phyloP scores from a whole-genome alignment of 2,888 invertebrate genomes.

The Drosophila algonquin region DNA sequence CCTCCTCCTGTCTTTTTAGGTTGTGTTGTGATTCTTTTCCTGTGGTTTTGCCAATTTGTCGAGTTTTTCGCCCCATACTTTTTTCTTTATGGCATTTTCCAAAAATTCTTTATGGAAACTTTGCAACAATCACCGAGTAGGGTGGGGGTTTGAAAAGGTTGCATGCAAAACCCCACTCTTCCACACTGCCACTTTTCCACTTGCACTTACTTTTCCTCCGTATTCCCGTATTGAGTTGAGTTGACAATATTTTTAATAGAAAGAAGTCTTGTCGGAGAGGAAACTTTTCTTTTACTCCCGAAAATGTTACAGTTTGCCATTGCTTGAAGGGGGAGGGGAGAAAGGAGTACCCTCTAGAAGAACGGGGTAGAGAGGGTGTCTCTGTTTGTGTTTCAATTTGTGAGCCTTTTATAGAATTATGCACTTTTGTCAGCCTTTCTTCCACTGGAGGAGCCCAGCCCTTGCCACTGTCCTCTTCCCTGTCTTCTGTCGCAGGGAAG shows the following conservation, averaged over 20 bases:
- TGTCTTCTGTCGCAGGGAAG: background rate
- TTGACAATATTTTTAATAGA: slow-evolving; percentile 80
- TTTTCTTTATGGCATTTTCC: slow-evolving; percentile 38
- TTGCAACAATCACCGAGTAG: slow-evolving; percentile 71
- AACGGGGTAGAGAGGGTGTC: slow-evolving; percentile 1
- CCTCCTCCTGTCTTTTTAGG: slow-evolving; percentile 31
- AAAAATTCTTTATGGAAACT: slow-evolving; percentile 77
- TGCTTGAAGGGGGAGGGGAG: slow-evolving; percentile 22
- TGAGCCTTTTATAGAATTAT: slow-evolving; percentile 77
- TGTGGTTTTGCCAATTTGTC: slow-evolving; percentile 75
- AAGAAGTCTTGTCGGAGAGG: slow-evolving; percentile 65
- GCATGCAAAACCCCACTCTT: background rate
- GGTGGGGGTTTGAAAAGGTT: background rate
- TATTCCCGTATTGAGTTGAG: slow-evolving; percentile 74
- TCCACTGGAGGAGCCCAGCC: background rate
- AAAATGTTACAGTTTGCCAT: slow-evolving; percentile 56
- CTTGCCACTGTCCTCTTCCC: background rate
- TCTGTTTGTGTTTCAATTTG: slow-evolving; percentile 76
- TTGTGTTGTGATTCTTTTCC: slow-evolving; percentile 46
- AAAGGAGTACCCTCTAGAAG: background rate
- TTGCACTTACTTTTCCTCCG: slow-evolving; percentile 26
- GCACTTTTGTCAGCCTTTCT: slow-evolving; percentile 70
- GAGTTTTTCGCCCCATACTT: slow-evolving; percentile 30
- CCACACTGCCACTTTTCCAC: slow-evolving; percentile 6
- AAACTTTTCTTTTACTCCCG: slow-evolving; percentile 60